Percentiles rank a stretch among this genome's conserved stretches.
phyloP scores from a whole-genome alignment of 2,888 invertebrate genomes.

The Exephanes ischioxanthus region DNA sequence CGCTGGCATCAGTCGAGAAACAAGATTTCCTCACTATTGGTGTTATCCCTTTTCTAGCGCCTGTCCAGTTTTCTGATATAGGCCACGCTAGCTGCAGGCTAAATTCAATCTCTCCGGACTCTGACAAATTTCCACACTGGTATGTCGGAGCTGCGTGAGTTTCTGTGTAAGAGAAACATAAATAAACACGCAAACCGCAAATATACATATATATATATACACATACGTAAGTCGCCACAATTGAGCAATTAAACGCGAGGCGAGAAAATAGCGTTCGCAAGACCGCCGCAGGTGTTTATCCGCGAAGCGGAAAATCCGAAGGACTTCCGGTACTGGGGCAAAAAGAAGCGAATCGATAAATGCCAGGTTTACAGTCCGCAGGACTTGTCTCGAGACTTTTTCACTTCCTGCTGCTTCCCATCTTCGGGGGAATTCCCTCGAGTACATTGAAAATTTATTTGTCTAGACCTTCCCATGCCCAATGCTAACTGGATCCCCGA shows the following conservation, averaged over 20 bases:
- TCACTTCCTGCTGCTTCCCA: conserved; percentile 38
- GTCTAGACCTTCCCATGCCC: conserved; percentile 61
- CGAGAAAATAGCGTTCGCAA: not conserved
- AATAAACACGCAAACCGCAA: not conserved
- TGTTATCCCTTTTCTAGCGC: too few relatives aligned
- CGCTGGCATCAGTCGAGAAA: too few relatives aligned
- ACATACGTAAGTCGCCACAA: not conserved
- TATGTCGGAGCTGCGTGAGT: not conserved
- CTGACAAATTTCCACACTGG: too few relatives aligned
- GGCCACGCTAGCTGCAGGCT: too few relatives aligned
- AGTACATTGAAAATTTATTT: conserved; percentile 67
- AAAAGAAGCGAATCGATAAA: conserved; percentile 66
- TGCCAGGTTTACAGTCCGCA: conserved; percentile 62
- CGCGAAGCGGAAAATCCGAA: conserved; percentile 37
- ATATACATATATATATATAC: not conserved
- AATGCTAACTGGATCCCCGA: conserved; percentile 52
- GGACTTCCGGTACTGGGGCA: conserved; percentile 23
- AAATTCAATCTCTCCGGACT: too few relatives aligned
- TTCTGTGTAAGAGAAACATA: not conserved
- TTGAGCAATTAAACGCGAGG: conserved; percentile 15
- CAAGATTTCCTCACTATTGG: too few relatives aligned
- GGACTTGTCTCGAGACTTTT: conserved; percentile 46
- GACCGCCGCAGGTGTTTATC: conserved; percentile 4
- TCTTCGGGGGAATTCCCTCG: conserved; percentile 38
- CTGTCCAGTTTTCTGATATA: too few relatives aligned